phyloP scores from a whole-genome alignment of 2,888 invertebrate genomes.

The Drosophila longiperda region DNA sequence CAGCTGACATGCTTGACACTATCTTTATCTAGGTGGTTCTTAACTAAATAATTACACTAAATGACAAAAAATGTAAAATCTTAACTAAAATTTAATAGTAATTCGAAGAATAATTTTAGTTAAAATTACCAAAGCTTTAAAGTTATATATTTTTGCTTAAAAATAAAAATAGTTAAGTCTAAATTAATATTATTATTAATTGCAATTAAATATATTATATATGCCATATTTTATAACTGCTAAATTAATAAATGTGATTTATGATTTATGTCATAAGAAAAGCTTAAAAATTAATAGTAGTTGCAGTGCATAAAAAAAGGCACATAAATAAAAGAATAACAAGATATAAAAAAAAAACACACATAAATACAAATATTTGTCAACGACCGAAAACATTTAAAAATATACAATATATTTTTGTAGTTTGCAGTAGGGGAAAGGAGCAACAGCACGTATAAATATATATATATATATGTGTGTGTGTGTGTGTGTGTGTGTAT shows the following conservation, averaged over 20 bases:
- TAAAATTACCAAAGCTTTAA: too few species aligned
- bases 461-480: background rate
- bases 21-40: background rate
- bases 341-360: background rate
- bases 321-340: constrained; percentile 1
- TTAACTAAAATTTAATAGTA: background rate
- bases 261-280: background rate
- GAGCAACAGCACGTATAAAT: background rate
- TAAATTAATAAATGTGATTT: background rate
- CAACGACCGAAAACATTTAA: constrained; percentile 34
- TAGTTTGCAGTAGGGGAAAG: constrained; percentile 19
- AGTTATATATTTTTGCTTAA: background rate
- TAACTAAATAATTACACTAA: background rate
- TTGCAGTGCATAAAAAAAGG: constrained; percentile 9
- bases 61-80: background rate
- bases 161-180: background rate
- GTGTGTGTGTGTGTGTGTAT: constrained; percentile 9
- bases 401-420: constrained; percentile 62
- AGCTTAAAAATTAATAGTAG: background rate
- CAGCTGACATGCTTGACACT: background rate
- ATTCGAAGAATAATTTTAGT: background rate
- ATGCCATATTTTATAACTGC: background rate
- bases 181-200: background rate
- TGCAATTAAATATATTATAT: background rate
- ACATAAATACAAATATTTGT: constrained; percentile 12